A percentile compares a stretch with the other conserved stretches of the same genome.
phyloP scores from a whole-genome alignment of 2,113 vertebrate species.

The Copsychus sechellarum region DNA sequence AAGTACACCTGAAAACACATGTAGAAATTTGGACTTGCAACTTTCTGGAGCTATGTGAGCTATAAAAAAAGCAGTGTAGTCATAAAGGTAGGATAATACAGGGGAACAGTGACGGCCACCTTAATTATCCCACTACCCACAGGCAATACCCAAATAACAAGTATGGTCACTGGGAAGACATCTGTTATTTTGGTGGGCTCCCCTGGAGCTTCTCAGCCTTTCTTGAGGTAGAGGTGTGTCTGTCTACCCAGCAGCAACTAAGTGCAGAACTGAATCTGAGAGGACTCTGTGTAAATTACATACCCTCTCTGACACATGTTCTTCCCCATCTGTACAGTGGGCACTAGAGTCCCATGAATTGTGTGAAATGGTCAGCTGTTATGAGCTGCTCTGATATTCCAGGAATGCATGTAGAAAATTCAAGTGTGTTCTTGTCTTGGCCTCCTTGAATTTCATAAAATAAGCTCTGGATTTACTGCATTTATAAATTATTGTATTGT shows the following conservation, averaged over 20 bases:
- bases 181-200: background rate
- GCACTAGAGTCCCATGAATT: background rate
- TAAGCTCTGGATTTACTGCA: background rate
- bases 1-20: background rate
- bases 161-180: background rate
- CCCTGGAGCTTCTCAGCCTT: background rate
- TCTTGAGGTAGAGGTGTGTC: background rate
- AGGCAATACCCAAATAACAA: background rate
- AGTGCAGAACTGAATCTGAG: background rate
- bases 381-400: background rate
- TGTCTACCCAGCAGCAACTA: background rate
- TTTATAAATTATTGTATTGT: background rate
- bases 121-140: background rate
- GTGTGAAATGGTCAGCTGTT: background rate
- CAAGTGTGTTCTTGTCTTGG: background rate
- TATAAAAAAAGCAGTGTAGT: background rate
- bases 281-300: background rate
- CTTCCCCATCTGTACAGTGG: background rate
- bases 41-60: background rate
- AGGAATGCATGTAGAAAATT: background rate
- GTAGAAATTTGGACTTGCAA: background rate
- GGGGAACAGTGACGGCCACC: fast-evolving
- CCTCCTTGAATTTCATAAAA: background rate
- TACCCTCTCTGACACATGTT: fast-evolving
- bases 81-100: background rate